These are phyloP conservation scores for Stegastes partitus DNA, from an alignment of 2,113 vertebrate genomes.

Conservation along the genomic window DNA sequence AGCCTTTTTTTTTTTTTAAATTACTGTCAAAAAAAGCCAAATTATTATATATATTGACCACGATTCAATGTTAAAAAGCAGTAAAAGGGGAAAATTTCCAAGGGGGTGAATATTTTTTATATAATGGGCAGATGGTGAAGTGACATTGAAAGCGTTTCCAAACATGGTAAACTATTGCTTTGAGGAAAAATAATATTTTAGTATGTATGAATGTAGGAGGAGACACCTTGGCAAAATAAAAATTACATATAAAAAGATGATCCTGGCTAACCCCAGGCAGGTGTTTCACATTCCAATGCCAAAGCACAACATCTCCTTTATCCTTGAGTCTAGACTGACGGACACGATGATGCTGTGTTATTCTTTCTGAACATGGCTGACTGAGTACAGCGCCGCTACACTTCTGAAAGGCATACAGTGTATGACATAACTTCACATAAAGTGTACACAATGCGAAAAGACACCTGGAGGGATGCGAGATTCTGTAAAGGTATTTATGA, in stretches of 20 bases:
- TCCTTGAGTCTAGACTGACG: slow-evolving; percentile 21
- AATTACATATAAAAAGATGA: not conserved
- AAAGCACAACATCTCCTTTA: not conserved
- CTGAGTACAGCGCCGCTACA: not conserved
- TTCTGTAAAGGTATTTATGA: slow-evolving; percentile 26
- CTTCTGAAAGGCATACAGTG: slow-evolving; percentile 30
- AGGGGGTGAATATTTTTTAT: no score
- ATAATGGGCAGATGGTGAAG: no score
- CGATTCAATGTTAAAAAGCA: no score
- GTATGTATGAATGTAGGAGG: not conserved
- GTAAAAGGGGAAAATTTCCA: no score
- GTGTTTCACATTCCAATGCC: not conserved
- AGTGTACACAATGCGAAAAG: slow-evolving; percentile 24
- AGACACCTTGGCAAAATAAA: not conserved
- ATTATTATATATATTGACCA: no score
- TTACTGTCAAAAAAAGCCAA: no score
- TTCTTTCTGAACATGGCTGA: slow-evolving; percentile 30
- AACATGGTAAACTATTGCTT: no score
- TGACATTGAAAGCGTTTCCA: no score
- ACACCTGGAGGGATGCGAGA: slow-evolving; percentile 35
- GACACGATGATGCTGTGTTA: not conserved
- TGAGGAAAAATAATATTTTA: no score
- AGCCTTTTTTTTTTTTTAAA: no score
- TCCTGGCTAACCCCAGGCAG: not conserved
- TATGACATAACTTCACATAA: slow-evolving; percentile 49